Evolutionary conservation across 2,888 invertebrate species (phyloP), one percentile per base, ranked within the genome.

Genomic region (Phoenoteleia sp.): DNA sequence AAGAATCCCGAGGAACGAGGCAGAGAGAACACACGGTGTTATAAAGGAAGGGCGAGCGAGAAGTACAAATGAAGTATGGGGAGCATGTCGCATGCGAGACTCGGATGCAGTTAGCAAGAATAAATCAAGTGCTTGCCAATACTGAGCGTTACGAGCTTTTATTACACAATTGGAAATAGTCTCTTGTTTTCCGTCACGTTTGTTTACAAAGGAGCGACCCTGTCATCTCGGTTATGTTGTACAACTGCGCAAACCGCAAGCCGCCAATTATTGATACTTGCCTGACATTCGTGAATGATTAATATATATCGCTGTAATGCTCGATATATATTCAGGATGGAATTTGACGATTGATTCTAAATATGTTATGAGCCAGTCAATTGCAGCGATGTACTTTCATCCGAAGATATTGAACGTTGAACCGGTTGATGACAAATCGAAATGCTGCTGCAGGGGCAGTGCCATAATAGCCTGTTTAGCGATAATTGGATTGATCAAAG

Each of bases 41-140:
- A 60, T 42, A 67, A 60, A 60, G 45, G 54, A 39, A 49, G 27
- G 39, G 17, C 2, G 56, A 52, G 23, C 33, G 58, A 36, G 74
- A 74, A 67, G 74, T 79, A 79, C 62, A 52, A 74, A 69, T 83
- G 77, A 85, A 85, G 74, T 72, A 75, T 81, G 74, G 21, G 60
- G 23, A 29, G 62, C 76, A 45, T 69, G 74, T 77, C 77, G 81
- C 33, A 58, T 52, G 56, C 67, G 54, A 84, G 72, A 45, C 60
- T 85, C 87, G 84, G 67, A 71, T 85, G 84, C 85, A 87, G 84
- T 88, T 79, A 87, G 76, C 84, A 81, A 79, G 88, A 90, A 92
- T 92, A 92, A 92, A 92, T 92, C 92, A 92, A 88, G 39, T 77
- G 81, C 87, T 90, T 92, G 92, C 90, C 92, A 91, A 92, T 92